Base-by-base conservation (phyloP, 1,140 invertebrate species). In the Lepidotrigona ventralis region DNA sequence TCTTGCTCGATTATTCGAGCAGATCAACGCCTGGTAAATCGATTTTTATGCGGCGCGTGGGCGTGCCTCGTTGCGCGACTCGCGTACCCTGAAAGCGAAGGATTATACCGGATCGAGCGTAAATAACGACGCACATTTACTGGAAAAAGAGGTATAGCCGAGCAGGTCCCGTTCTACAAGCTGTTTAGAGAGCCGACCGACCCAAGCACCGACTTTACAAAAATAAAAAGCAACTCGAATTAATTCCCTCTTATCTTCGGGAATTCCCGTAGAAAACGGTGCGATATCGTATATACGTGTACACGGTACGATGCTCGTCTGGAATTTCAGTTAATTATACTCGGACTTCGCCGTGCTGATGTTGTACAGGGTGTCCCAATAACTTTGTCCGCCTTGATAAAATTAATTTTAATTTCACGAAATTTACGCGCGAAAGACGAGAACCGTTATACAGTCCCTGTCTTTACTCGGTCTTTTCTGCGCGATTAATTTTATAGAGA, bases 21-120 rank as follows among this genome's bases (percentile, higher is more conserved):
- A 73, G 76, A 84, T 84, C 76, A 84, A 72, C 82, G 77, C 77
- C 56, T 79, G 58, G 82, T 79, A 84, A 84, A 84, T 84, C 77
- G 82, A 84, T 84, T 84, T 79, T 64, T 70, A 54, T 64, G 76
- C 23, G 21, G 23, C n/a, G 23, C n/a, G 58, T 64, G 60, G 77
- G 82, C n/a, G 77, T 71, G 39, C 14, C 76, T 66, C 58, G 46
- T n/a, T 60, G 68, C 33, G 66, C 33, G 66, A 78, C 46, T 78
- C 68, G 29, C 53, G 58, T 56, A 23, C 69, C 51, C 69, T 79
- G 68, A 79, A 84, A 79, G 69, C 60, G 73, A 79, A 64, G 58
- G 77, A 79, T 84, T 84, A 84, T 79, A 68, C 46, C 68, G 76
- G 82, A 79, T 79, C 82, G 58, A 79, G 77, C 58, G 77, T 84